Percentiles rank a stretch among this genome's conserved stretches.
Evolutionary conservation across 2,113 vertebrate species (phyloP).

Genomic region (Odocoileus virginianus): DNA sequence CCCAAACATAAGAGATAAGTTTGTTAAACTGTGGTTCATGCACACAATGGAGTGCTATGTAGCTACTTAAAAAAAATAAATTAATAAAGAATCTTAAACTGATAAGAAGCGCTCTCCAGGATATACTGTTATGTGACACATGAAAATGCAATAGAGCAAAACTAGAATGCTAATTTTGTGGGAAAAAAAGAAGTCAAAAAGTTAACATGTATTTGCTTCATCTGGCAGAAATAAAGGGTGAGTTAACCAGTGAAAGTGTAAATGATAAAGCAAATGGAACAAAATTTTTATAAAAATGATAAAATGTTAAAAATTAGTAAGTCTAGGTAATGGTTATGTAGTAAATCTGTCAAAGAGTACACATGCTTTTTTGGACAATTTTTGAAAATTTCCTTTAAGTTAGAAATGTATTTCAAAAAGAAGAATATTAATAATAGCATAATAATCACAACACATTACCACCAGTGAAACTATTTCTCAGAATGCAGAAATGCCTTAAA

Average conservation of each 20-base stretch:
- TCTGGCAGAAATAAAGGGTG: not conserved
- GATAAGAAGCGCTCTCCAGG: not conserved
- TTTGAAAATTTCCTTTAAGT: not conserved
- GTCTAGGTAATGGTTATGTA: not conserved
- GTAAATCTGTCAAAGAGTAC: not conserved
- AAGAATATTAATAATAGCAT: not conserved
- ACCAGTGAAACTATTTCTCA: not conserved
- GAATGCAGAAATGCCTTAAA: not conserved
- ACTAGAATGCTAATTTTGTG: not conserved
- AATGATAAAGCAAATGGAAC: not conserved
- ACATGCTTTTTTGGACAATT: not conserved
- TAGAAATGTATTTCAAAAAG: not conserved
- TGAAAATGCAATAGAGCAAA: not conserved
- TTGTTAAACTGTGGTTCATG: not conserved
- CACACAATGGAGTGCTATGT: not conserved
- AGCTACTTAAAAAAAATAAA: not conserved
- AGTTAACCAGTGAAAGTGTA: not conserved
- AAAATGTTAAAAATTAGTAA: not conserved
- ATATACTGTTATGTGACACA: not conserved
- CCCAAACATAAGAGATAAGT: not conserved
- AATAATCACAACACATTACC: not conserved
- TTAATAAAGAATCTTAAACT: not conserved
- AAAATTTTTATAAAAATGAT: not conserved
- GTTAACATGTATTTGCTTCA: not conserved
- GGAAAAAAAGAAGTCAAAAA: not conserved